Base-by-base conservation (phyloP, 2,113 vertebrate genomes). In the Sander lucioperca region DNA sequence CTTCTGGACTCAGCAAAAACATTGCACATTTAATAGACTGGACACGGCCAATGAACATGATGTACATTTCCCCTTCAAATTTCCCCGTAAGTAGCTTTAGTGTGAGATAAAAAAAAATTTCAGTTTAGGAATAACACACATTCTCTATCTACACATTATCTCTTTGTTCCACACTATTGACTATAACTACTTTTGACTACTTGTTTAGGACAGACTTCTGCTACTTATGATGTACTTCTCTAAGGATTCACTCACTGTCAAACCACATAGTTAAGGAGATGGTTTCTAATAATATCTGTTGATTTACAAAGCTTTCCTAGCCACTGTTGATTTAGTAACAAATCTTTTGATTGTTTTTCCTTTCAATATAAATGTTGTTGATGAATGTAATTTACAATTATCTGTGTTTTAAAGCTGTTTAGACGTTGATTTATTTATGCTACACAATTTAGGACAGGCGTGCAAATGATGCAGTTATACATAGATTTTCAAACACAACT, bases 251-350 rank as follows among this genome's bases (percentile, higher is more conserved):
- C 18, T 30, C 18, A 39, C 16, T 78, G 68, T 79, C 73, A 79
- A 68, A 16, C 81, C 74, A 77, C 43, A 77, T 70, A 75, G 86
- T 85, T 85, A 77, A 79, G 70, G 59, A 58, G 27, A 39, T 61
- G 33, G 63, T 84, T 84, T 50, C 19, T 65, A 63, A 70, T 25
- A 70, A 69, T 36, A 63, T 48, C 56, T 33, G 13, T 25, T 45
- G 25, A 15, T 62, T 62, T 48, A 19, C 19, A 53, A 68, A 61
- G 45, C 33, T 36, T 43, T 62, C 2, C 21, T 16, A 43, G 30
- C 47, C 10, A 2, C 12, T 74, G 56, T 58, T 74, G 25, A 74
- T 51, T 47, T 13, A n/a, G 8, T 61, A 25, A 50, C 33, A 21
- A 16, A 1, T 36, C 5, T 6, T 47, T 48, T 30, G 3, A 61